Evolutionary conservation across 1,140 invertebrate genomes (phyloP).

Genomic region (Ips typographus): DNA sequence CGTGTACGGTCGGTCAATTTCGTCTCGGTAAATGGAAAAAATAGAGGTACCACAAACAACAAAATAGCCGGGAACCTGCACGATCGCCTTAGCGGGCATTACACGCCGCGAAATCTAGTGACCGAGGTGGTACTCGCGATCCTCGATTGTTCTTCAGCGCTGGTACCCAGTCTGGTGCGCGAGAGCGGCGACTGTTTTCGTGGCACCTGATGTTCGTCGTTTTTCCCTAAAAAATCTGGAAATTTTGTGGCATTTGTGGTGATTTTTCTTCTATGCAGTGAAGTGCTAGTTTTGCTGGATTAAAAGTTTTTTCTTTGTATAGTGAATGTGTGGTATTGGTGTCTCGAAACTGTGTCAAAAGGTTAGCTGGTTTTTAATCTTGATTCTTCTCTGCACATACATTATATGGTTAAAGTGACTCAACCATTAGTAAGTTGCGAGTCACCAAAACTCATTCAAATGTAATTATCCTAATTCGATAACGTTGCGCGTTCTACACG

Average conservation of each 20-base stretch:
- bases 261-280: neutral
- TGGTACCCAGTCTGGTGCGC: neutral
- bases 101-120: conserved; percentile 14
- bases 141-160: conserved; percentile 8
- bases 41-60: conserved; percentile 31
- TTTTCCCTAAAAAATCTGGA: neutral
- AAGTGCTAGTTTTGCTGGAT: too few relatives aligned
- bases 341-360: conserved; percentile 18
- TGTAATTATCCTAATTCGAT: too few relatives aligned
- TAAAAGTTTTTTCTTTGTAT: too few relatives aligned
- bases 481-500: too few relatives aligned
- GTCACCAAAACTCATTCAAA: too few relatives aligned
- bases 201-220: conserved; percentile 1
- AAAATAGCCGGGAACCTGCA: conserved; percentile 10
- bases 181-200: neutral
- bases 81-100: conserved; percentile 26
- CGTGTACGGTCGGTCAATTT: conserved; percentile 16
- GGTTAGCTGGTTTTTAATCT: neutral
- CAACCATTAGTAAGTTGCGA: too few relatives aligned
- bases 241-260: conserved; percentile 1
- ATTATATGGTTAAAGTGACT: too few relatives aligned
- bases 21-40: conserved; percentile 25
- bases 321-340: too few relatives aligned
- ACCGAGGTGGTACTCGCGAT: conserved; percentile 16
- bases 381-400: too few relatives aligned